A percentile compares a stretch with the other conserved stretches of the same genome.
phyloP scores from a whole-genome alignment of 1,140 invertebrate species.

The Babylonia areolata region DNA sequence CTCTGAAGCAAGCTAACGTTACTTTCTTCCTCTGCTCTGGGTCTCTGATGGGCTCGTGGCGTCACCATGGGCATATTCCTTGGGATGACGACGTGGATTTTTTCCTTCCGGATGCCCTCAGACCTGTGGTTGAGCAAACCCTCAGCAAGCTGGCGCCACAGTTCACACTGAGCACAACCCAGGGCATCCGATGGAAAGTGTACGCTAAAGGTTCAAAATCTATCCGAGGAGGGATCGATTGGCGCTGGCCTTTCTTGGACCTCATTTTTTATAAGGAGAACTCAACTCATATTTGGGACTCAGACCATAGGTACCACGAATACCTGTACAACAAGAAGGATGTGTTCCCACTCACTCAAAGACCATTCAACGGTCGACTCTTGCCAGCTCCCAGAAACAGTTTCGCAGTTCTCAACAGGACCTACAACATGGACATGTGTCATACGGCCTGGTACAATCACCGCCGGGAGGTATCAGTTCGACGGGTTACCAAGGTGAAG shows the following conservation, averaged over 20 bases:
- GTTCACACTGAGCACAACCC: constrained; percentile 26
- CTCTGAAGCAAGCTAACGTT: neutral
- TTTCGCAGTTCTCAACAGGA: neutral
- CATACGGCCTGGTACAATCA: constrained; percentile 35
- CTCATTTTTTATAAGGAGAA: no score
- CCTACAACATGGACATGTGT: constrained; percentile 31
- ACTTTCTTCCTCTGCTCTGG: neutral
- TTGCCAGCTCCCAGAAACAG: constrained; percentile 47
- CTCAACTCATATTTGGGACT: constrained; percentile 58
- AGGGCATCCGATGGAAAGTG: constrained; percentile 48
- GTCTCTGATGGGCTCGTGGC: constrained; percentile 47
- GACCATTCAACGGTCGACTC: constrained; percentile 44
- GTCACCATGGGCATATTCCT: constrained; percentile 56
- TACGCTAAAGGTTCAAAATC: constrained; percentile 49
- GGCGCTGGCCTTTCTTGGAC: no score
- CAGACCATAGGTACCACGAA: constrained; percentile 1
- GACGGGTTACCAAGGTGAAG: no score
- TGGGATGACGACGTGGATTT: constrained; percentile 62
- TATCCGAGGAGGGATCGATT: no score
- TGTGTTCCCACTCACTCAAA: constrained; percentile 44
- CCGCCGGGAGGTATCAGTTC: constrained; percentile 8
- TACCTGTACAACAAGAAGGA: constrained; percentile 31
- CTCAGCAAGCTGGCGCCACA: neutral
- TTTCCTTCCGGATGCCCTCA: constrained; percentile 23
- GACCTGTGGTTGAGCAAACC: neutral